phyloP scores from a whole-genome alignment of 2,888 invertebrate genomes.

The Aleiodes testaceus region DNA sequence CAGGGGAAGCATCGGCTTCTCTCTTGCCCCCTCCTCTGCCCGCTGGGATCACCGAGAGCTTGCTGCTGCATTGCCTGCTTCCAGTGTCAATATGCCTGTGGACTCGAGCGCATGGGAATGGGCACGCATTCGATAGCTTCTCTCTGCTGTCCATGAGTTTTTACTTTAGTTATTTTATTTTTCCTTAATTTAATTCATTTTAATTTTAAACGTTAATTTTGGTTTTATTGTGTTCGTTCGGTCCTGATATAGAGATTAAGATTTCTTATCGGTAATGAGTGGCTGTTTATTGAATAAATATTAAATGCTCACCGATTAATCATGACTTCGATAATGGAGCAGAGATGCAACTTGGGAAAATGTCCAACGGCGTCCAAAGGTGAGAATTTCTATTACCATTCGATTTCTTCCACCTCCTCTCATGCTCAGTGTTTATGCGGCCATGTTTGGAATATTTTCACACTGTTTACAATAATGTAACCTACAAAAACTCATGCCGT shows the following conservation, averaged over 20 bases:
- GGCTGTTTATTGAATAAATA: neutral
- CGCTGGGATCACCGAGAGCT: neutral
- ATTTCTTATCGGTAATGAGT: neutral
- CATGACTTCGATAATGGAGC: constrained; percentile 1
- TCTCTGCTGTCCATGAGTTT: constrained; percentile 4
- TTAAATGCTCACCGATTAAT: neutral
- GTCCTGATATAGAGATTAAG: too few species aligned
- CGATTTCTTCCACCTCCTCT: neutral
- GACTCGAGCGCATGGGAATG: constrained; percentile 44
- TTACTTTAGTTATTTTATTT: neutral
- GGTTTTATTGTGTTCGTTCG: constrained; percentile 7
- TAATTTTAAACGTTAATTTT: neutral
- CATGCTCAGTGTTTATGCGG: neutral
- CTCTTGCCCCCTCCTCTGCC: too few species aligned
- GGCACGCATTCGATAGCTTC: constrained; percentile 46
- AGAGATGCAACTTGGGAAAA: constrained; percentile 15
- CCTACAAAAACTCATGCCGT: constrained; percentile 19
- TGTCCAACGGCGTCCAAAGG: neutral
- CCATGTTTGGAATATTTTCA: constrained; percentile 21
- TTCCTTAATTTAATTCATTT: neutral
- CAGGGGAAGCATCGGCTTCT: neutral
- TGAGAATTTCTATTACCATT: neutral
- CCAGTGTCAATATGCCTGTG: constrained; percentile 54
- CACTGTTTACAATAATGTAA: constrained; percentile 28
- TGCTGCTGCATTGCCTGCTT: neutral